Evolutionary conservation across 2,113 vertebrate genomes (phyloP).

Genomic region (Trinectes maculatus): DNA sequence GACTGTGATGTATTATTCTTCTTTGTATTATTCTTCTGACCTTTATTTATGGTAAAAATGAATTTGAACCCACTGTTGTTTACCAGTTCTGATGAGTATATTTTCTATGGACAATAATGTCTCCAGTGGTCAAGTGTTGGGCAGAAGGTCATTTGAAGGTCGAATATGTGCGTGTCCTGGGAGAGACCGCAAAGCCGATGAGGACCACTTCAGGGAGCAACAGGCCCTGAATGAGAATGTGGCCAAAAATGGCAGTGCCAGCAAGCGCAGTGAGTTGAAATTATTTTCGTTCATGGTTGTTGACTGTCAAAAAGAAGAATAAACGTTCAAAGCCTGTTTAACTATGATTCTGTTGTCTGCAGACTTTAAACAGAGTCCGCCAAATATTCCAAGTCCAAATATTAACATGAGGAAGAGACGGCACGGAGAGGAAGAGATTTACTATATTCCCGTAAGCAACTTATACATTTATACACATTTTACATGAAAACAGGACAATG

Average conservation of each 20-base stretch:
- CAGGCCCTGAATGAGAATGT: constrained; percentile 91
- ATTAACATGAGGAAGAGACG: constrained; percentile 89
- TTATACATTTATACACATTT: neutral
- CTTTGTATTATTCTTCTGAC: too few species aligned
- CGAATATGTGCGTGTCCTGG: constrained; percentile 97
- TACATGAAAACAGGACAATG: neutral
- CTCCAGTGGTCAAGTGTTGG: constrained; percentile 84
- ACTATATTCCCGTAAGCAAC: constrained; percentile 91
- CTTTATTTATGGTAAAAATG: too few species aligned
- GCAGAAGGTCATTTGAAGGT: constrained; percentile 85
- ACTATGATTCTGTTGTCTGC: constrained; percentile 22
- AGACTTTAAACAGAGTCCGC: constrained; percentile 95
- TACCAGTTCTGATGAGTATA: neutral
- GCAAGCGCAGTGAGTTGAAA: constrained; percentile 88
- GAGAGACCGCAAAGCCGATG: constrained; percentile 94
- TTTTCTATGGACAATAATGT: constrained; percentile 13
- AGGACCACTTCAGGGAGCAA: constrained; percentile 96
- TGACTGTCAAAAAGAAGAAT: neutral
- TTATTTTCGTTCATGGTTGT: neutral
- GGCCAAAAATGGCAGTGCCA: constrained; percentile 86
- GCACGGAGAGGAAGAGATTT: constrained; percentile 93
- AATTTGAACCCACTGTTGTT: too few species aligned
- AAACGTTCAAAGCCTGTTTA: neutral
- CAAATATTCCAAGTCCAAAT: constrained; percentile 85
- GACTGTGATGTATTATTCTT: too few species aligned